phyloP scores from a whole-genome alignment of 2,888 invertebrate genomes.

The Melanchra persicariae region DNA sequence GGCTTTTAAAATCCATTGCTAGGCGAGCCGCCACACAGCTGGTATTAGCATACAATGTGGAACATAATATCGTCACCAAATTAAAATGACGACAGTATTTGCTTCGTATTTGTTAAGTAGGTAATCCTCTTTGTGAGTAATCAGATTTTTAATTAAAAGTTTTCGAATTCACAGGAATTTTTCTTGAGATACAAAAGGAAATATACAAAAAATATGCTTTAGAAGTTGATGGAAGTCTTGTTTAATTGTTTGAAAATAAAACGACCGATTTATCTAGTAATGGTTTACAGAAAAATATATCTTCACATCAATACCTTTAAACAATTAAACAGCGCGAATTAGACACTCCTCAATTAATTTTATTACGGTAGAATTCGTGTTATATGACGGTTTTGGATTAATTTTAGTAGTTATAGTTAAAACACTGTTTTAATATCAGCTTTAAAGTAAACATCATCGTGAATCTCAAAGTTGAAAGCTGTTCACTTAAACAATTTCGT shows the following conservation, averaged over 20 bases:
- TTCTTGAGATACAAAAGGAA: neutral
- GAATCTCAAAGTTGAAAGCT: slow-evolving; percentile 3
- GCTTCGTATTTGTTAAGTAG: slow-evolving; percentile 25
- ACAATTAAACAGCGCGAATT: neutral
- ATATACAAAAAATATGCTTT: slow-evolving; percentile 16
- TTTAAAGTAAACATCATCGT: slow-evolving; percentile 36
- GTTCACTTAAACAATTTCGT: slow-evolving; percentile 3
- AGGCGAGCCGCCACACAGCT: slow-evolving; percentile 3
- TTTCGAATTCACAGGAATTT: slow-evolving; percentile 8
- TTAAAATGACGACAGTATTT: slow-evolving; percentile 29
- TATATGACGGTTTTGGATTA: slow-evolving; percentile 14
- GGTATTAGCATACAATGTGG: slow-evolving; percentile 60
- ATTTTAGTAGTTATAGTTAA: slow-evolving; percentile 36
- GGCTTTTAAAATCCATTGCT: slow-evolving; percentile 42
- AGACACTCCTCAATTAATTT: slow-evolving; percentile 28
- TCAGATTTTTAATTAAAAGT: slow-evolving; percentile 46
- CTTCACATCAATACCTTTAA: slow-evolving; percentile 5
- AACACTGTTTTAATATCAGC: slow-evolving; percentile 20
- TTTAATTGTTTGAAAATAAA: slow-evolving; percentile 6
- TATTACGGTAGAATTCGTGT: slow-evolving; percentile 11
- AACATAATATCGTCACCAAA: slow-evolving; percentile 30
- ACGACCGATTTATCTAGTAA: neutral
- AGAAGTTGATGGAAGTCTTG: neutral
- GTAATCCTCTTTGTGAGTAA: slow-evolving; percentile 32
- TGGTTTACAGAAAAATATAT: neutral